Percentiles rank a stretch among this genome's conserved stretches.
phyloP scores from a whole-genome alignment of 1,140 invertebrate species.

The Dryas iulia region DNA sequence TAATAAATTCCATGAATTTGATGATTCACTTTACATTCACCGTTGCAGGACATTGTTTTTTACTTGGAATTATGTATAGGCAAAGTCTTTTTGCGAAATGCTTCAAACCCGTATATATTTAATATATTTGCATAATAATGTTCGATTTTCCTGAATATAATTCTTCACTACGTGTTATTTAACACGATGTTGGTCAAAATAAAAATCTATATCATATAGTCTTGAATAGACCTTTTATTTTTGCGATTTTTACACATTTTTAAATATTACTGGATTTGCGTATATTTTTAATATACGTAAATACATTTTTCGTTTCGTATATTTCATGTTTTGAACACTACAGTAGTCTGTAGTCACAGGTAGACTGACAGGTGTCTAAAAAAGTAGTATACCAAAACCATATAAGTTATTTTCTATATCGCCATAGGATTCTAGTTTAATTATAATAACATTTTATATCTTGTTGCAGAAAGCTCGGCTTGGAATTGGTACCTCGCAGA shows the following conservation, averaged over 20 bases:
- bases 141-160: background rate
- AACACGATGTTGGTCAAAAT: background rate
- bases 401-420: too few species aligned
- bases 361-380: too few species aligned
- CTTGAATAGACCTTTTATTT: too few species aligned
- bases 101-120: background rate
- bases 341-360: too few species aligned
- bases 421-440: too few species aligned
- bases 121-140: background rate
- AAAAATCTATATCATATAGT: too few species aligned
- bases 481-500: constrained; percentile 94
- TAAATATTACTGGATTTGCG: too few species aligned
- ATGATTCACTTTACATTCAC: constrained; percentile 58
- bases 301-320: too few species aligned
- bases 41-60: constrained; percentile 39
- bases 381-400: too few species aligned
- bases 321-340: too few species aligned
- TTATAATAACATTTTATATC: constrained; percentile 27
- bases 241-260: too few species aligned
- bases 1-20: constrained; percentile 34
- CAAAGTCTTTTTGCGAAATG: background rate
- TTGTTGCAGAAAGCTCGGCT: constrained; percentile 91
- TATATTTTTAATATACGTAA: too few species aligned
- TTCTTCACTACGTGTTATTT: background rate
- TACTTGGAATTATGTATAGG: constrained; percentile 41